Evolutionary conservation across 2,113 vertebrate species (phyloP).

Genomic region (Chlorodrepanis virens): DNA sequence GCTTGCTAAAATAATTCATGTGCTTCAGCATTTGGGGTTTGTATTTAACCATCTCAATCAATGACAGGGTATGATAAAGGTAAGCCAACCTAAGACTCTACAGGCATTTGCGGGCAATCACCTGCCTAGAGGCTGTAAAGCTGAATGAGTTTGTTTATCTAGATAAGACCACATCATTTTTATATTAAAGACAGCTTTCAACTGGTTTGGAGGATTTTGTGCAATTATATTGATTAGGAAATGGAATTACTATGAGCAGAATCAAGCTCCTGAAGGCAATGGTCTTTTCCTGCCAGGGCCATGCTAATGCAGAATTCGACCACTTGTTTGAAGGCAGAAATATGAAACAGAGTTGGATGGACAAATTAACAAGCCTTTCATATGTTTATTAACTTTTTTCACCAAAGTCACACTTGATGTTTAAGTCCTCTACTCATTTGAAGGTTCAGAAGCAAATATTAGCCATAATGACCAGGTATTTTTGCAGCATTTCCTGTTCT

Average conservation of each 20-base stretch:
- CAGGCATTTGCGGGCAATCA: accelerated
- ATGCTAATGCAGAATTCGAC: neutral
- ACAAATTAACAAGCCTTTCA: neutral
- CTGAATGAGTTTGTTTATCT: neutral
- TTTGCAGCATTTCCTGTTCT: neutral
- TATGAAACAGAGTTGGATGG: neutral
- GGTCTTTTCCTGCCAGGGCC: accelerated
- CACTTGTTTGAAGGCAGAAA: neutral
- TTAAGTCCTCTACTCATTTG: neutral
- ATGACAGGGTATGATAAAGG: neutral
- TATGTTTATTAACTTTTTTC: neutral
- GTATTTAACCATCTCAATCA: neutral
- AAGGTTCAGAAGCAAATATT: neutral
- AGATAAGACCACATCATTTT: neutral
- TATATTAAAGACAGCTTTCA: neutral
- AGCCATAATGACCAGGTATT: neutral
- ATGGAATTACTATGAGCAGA: neutral
- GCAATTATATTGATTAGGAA: neutral
- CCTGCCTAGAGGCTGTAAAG: neutral
- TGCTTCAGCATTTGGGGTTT: neutral
- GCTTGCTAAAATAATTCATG: neutral
- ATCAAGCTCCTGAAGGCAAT: neutral
- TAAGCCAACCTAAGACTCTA: neutral
- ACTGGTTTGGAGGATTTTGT: neutral
- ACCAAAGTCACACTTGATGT: neutral